phyloP scores from a whole-genome alignment of 2,888 invertebrate genomes.

The Synergus itoensis region DNA sequence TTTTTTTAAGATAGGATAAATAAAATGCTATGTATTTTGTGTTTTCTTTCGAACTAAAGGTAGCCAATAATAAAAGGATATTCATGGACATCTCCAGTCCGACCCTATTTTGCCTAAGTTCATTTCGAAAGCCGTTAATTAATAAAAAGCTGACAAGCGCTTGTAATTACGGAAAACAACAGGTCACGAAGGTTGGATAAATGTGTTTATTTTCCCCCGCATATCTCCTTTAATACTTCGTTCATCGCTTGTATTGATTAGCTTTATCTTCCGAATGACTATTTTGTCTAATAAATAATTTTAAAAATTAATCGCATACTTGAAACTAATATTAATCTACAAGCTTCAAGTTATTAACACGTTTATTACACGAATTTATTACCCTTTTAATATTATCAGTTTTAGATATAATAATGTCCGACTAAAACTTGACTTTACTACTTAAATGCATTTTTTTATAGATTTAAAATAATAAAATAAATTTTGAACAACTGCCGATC shows the following conservation, averaged over 20 bases:
- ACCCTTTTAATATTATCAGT: background rate
- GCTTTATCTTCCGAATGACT: background rate
- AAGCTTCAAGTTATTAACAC: background rate
- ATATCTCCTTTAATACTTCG: background rate
- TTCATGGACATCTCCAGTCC: conserved; percentile 51
- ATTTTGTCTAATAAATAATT: background rate
- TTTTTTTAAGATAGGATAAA: no score
- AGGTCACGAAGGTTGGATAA: background rate
- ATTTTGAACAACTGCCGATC: no score
- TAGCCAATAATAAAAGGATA: conserved; percentile 46
- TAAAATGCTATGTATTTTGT: no score
- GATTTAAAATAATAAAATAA: background rate
- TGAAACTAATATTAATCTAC: background rate
- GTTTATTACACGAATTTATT: background rate
- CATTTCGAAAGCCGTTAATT: conserved; percentile 61
- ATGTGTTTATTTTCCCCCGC: background rate
- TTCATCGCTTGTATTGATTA: background rate
- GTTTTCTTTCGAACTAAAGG: background rate
- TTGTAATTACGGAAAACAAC: conserved; percentile 51
- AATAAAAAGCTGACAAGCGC: conserved; percentile 54
- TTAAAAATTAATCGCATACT: background rate
- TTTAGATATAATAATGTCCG: background rate
- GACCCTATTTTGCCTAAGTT: conserved; percentile 58
- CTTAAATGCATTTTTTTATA: background rate
- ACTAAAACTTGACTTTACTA: background rate